These are phyloP conservation scores for Xenopus petersii DNA, from an alignment of 2,797 vertebrate species.

Conservation along the genomic window DNA sequence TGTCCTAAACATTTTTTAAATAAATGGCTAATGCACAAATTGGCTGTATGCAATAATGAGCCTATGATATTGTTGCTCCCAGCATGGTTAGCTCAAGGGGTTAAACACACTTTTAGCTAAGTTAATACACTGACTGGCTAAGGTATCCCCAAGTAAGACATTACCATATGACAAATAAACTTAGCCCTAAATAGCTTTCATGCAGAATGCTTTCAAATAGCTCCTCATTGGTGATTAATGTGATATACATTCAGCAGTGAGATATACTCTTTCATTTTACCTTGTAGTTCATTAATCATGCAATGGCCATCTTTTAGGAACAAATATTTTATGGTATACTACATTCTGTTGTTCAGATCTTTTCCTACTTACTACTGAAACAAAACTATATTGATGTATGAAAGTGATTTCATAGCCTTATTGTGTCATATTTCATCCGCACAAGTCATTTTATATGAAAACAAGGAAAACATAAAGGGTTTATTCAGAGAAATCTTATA, in stretches of 20 bases:
- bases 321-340: not conserved
- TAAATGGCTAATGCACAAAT: no score
- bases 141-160: not conserved
- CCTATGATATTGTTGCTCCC: no score
- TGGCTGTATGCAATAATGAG: no score
- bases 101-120: not conserved
- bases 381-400: not conserved
- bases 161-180: not conserved
- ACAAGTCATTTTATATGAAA: no score
- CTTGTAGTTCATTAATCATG: slow-evolving; percentile 15
- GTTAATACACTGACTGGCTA: not conserved
- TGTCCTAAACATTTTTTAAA: no score
- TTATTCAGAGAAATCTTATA: no score
- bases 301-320: not conserved
- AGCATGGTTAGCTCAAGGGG: not conserved
- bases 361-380: not conserved
- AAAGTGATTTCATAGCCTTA: not conserved
- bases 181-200: not conserved
- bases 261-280: slow-evolving; percentile 2
- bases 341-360: not conserved
- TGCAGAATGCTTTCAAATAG: not conserved
- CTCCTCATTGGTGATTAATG: slow-evolving; percentile 15
- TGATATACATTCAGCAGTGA: slow-evolving; percentile 9
- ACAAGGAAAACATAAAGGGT: no score
- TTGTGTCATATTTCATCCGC: no score